A percentile compares a stretch with the other conserved stretches of the same genome.
phyloP scores from a whole-genome alignment of 2,888 invertebrate genomes.

The Girardia tigrina region DNA sequence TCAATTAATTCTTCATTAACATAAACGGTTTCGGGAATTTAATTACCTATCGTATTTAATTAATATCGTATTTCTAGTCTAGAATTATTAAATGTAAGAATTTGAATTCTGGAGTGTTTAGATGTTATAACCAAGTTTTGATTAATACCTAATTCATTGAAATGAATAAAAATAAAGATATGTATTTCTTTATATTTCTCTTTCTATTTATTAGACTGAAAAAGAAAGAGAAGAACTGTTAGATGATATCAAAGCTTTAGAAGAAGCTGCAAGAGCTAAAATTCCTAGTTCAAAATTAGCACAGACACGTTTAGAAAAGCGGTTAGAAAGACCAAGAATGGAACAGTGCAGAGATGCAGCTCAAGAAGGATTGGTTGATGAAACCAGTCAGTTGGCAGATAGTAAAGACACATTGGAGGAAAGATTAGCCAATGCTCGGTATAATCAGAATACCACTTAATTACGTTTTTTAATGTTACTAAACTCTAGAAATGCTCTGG shows the following conservation, averaged over 20 bases:
- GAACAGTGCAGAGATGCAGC: constrained; percentile 16
- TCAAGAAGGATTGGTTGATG: constrained; percentile 5
- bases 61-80: no score
- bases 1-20: no score
- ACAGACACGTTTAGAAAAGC: neutral
- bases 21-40: no score
- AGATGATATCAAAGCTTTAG: constrained; percentile 16
- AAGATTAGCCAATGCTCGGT: neutral
- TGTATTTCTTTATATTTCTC: no score
- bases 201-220: neutral
- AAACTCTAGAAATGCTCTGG: neutral
- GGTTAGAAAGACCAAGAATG: constrained; percentile 3
- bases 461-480: neutral
- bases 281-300: neutral
- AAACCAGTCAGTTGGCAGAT: neutral
- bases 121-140: no score
- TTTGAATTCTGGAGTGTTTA: no score
- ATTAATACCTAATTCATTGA: no score
- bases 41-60: no score
- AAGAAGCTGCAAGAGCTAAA: constrained; percentile 13
- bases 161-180: no score
- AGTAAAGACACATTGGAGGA: neutral
- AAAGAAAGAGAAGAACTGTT: constrained; percentile 9
- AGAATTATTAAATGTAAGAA: no score
- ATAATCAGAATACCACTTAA: neutral